These are phyloP conservation scores for Mus minutoides DNA, from an alignment of 2,797 vertebrate genomes.

Conservation along the genomic window DNA sequence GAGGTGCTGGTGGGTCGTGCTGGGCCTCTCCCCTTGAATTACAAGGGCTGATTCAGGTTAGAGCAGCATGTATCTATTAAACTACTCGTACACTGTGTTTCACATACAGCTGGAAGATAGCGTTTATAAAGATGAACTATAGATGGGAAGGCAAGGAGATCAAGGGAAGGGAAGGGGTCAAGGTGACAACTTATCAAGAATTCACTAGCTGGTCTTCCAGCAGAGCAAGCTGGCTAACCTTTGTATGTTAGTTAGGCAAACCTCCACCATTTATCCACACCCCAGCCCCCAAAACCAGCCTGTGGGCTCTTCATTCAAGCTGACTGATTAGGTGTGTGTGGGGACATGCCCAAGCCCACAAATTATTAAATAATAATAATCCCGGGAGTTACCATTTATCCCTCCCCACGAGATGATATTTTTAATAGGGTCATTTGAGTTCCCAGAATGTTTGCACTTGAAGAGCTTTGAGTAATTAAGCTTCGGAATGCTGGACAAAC, in stretches of 20 bases:
- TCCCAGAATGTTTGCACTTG: constrained; percentile 60
- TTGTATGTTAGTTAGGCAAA: background rate
- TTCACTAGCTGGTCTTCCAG: constrained; percentile 19
- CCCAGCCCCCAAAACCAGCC: background rate
- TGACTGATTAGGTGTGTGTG: background rate
- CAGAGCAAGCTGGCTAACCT: background rate
- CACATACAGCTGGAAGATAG: background rate
- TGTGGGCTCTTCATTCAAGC: background rate
- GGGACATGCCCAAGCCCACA: background rate
- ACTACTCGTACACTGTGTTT: background rate
- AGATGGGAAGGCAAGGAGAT: background rate
- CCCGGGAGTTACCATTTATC: constrained; percentile 6
- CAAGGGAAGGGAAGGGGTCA: background rate
- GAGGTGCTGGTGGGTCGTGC: background rate
- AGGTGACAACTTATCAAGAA: background rate
- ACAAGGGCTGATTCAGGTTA: background rate
- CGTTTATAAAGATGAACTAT: constrained; percentile 27
- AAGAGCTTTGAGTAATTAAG: constrained; percentile 61
- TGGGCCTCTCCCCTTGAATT: constrained; percentile 3
- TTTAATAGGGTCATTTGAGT: constrained; percentile 60
- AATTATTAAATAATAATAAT: constrained; percentile 61
- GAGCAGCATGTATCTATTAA: background rate
- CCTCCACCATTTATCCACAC: background rate
- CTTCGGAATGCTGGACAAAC: constrained; percentile 24
- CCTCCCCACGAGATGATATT: background rate